Percentiles rank a stretch among this genome's conserved stretches.
Conservation (phyloP, 2,113 vertebrate species). For the Ochotona curzoniae region DNA sequence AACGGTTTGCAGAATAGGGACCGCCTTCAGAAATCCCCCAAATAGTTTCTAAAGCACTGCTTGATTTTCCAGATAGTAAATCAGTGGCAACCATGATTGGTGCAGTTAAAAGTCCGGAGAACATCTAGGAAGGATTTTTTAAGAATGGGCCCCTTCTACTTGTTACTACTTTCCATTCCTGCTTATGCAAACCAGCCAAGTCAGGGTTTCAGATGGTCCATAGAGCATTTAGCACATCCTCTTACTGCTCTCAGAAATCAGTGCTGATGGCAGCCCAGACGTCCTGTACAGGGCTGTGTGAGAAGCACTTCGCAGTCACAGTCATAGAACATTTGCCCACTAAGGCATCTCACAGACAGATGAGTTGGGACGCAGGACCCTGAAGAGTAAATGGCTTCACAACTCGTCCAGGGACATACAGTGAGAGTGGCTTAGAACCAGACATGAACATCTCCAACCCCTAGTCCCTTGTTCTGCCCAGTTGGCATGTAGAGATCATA, state of each 20-base stretch:
- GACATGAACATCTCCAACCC: background rate
- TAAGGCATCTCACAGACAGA: background rate
- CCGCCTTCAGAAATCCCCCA: constrained; percentile 2
- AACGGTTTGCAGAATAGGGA: background rate
- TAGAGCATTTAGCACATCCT: background rate
- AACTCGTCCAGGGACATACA: background rate
- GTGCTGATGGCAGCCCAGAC: background rate
- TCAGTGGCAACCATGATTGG: background rate
- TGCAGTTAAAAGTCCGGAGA: background rate
- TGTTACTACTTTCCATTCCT: background rate
- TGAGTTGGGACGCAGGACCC: background rate
- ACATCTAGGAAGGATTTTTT: background rate
- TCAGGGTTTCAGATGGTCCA: constrained; percentile 13
- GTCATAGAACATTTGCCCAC: background rate
- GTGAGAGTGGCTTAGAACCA: background rate
- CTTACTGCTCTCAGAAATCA: background rate
- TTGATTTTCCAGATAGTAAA: constrained; percentile 32
- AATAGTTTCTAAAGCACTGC: background rate
- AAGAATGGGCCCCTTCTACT: background rate
- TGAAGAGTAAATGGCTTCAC: background rate
- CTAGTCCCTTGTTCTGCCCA: background rate
- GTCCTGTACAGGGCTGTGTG: constrained; percentile 1
- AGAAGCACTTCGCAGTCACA: background rate
- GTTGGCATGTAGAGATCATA: background rate
- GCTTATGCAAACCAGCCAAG: background rate